phyloP scores from a whole-genome alignment of 2,888 invertebrate species.

The Xylota segnis region DNA sequence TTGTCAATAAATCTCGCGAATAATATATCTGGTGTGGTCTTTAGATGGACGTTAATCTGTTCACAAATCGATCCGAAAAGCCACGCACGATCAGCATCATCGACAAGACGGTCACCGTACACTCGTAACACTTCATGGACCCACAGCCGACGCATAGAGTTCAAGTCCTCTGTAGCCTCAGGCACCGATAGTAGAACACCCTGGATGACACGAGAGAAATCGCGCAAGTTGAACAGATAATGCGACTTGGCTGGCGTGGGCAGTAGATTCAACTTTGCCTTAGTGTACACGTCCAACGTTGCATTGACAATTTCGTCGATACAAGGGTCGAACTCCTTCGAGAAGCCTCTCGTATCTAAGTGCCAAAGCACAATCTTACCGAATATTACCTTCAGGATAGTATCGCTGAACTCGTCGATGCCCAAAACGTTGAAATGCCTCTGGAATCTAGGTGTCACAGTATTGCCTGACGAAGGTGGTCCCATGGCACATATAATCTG shows the following conservation, averaged over 20 bases:
- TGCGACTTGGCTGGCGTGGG: slow-evolving; percentile 97
- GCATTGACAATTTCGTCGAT: slow-evolving; percentile 94
- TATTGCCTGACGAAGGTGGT: slow-evolving; percentile 91
- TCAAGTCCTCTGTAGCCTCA: slow-evolving; percentile 94
- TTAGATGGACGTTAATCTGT: slow-evolving; percentile 87
- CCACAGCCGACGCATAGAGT: slow-evolving; percentile 96
- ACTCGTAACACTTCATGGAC: slow-evolving; percentile 97
- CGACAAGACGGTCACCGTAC: slow-evolving; percentile 95
- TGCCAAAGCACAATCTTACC: slow-evolving; percentile 97
- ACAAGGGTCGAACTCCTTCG: slow-evolving; percentile 96
- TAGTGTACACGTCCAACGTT: slow-evolving; percentile 94
- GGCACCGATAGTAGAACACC: slow-evolving; percentile 96
- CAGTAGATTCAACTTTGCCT: slow-evolving; percentile 91
- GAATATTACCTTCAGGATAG: slow-evolving; percentile 93
- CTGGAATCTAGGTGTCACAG: slow-evolving; percentile 93
- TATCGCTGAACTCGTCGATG: slow-evolving; percentile 95
- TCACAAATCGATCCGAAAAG: slow-evolving; percentile 89
- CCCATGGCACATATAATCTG: slow-evolving; percentile 95
- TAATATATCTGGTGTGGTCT: slow-evolving; percentile 89
- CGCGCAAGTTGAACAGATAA: slow-evolving; percentile 97
- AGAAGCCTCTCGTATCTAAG: slow-evolving; percentile 97
- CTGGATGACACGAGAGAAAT: slow-evolving; percentile 96
- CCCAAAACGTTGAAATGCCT: slow-evolving; percentile 94
- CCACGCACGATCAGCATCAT: slow-evolving; percentile 93
- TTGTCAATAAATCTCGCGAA: slow-evolving; percentile 88